Evolutionary conservation across 2,797 vertebrate genomes (phyloP), one percentile per base, ranked within the genome.

Genomic region (Cephalopachus bancanus): DNA sequence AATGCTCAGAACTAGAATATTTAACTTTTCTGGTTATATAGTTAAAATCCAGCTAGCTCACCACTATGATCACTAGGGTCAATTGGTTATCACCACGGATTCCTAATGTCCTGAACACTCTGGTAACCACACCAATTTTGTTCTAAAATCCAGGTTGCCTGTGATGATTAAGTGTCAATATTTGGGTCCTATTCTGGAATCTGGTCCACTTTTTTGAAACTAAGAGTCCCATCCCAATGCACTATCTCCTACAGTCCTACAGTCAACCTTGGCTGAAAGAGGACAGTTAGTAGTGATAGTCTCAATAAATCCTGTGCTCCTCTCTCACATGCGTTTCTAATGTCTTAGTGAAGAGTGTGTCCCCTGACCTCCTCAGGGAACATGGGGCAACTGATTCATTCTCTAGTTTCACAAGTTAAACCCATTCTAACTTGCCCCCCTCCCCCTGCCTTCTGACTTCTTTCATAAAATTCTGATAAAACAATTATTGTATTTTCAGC

Each of bases 211-310:
- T 17, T 5, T 53, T 17, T 22, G 19, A 83, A 76, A 72, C 6
- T 24, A 49, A 60, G 26, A 1, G 59, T 59, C 0, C 19, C 4
- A 19, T 1, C 14, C 79, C n/a, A n/a, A 8, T 55, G 10, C 1
- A 30, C 7, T n/a, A 16, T 28, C 22, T 87, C 12, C 28, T 83
- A 44, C 1, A 57, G 8, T 87, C 10, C 28, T 83, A 44, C 1
- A 57, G 8, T 94, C 53, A 60, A 20, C 9, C 8, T 3, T 71
- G 30, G 24, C 7, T 75, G 51, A 79, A 16, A 53, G 37, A 87
- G 28, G 10, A n/a, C 1, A 30, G 5, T 20, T 10, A 33, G 8
- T 12, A 55, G 7, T 8, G 44, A 14, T 33, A 28, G 15, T 81
- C 28, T 53, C 59, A 84, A 17, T 51, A 55, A 83, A 37, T n/a